phyloP scores from a whole-genome alignment of 2,888 invertebrate species.

The Aleiodes leptofemur region DNA sequence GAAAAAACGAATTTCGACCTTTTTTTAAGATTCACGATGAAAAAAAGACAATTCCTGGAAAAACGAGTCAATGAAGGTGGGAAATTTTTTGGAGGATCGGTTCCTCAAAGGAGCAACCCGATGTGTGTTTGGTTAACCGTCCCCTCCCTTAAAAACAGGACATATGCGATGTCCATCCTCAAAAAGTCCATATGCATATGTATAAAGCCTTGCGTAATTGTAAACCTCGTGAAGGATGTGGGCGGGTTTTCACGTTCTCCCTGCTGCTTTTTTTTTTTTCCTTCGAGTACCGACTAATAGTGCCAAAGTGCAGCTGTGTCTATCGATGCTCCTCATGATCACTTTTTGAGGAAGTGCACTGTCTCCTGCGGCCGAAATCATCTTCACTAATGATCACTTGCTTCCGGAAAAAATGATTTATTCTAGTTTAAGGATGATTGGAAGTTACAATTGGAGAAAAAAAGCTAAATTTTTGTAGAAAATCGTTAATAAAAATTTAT shows the following conservation, averaged over 20 bases:
- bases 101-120: slow-evolving; percentile 1
- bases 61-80: slow-evolving; percentile 3
- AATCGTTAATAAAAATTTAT: too few species aligned
- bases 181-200: slow-evolving; percentile 62
- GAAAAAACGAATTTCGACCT: too few species aligned
- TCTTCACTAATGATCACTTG: slow-evolving; percentile 9
- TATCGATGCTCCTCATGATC: neutral
- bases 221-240: slow-evolving; percentile 68
- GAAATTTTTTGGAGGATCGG: neutral
- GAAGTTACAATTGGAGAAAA: too few species aligned
- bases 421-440: too few species aligned
- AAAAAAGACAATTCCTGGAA: neutral
- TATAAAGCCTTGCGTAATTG: slow-evolving; percentile 65
- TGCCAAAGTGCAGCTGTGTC: slow-evolving; percentile 15
- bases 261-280: slow-evolving; percentile 41
- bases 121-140: slow-evolving; percentile 26
- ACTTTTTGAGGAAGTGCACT: slow-evolving; percentile 18
- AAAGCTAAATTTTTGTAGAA: too few species aligned
- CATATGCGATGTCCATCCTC: slow-evolving; percentile 35
- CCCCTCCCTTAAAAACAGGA: neutral
- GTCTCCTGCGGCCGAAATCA: neutral
- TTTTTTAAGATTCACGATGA: too few species aligned
- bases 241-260: slow-evolving; percentile 60
- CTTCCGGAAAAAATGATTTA: too few species aligned
- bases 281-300: slow-evolving; percentile 60